phyloP scores from a whole-genome alignment of 2,113 vertebrate species.

The Nerophis ophidion region DNA sequence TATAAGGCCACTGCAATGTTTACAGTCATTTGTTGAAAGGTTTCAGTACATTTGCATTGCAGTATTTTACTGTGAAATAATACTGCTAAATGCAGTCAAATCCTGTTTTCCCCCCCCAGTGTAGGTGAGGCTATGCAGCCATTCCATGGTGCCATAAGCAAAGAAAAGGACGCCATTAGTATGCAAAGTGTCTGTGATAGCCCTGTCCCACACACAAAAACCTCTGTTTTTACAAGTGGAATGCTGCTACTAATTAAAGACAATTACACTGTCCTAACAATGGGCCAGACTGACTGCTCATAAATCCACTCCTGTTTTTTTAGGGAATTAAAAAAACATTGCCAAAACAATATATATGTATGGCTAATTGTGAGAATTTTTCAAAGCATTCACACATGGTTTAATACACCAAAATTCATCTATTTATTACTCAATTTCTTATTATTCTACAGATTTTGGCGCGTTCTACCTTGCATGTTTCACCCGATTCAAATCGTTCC shows the following conservation, averaged over 20 bases:
- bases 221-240: constrained; percentile 68
- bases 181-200: constrained; percentile 70
- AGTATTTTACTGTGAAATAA: too few relatives aligned
- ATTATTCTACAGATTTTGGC: too few relatives aligned
- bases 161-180: constrained; percentile 57
- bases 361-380: not conserved
- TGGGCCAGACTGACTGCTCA: constrained; percentile 60
- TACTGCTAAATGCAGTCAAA: too few relatives aligned
- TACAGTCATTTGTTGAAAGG: too few relatives aligned
- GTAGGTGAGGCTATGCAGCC: constrained; percentile 52
- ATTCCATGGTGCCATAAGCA: constrained; percentile 46
- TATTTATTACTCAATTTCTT: too few relatives aligned
- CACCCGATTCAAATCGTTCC: too few relatives aligned
- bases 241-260: constrained; percentile 73
- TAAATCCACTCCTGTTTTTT: constrained; percentile 69
- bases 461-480: too few relatives aligned
- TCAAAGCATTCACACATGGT: not conserved
- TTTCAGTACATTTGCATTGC: too few relatives aligned
- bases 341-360: constrained; percentile 47
- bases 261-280: constrained; percentile 70
- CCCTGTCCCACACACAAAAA: constrained; percentile 57
- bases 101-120: constrained; percentile 4
- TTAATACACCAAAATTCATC: too few relatives aligned
- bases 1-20: too few relatives aligned
- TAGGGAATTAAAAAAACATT: constrained; percentile 45